Evolutionary conservation across 2,888 invertebrate genomes (phyloP), one percentile per base, ranked within the genome.

Genomic region (Drosophila eohydei): DNA sequence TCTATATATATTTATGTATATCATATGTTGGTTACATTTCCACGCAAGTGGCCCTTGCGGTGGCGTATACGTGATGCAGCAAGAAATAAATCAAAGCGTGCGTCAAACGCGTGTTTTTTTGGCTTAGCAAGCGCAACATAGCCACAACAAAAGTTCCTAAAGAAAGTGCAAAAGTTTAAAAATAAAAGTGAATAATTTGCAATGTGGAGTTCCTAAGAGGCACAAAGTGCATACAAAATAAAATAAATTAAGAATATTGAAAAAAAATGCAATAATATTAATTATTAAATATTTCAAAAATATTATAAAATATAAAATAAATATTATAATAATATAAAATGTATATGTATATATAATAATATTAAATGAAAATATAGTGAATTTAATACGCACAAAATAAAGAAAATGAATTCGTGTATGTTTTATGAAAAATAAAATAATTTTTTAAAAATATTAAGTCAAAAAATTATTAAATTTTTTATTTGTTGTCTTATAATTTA

Each of bases 81-180:
- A 26, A 40, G 6, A 62, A 48, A 60, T 60, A 12, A 51, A 43
- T 51, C 26, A 48, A 59, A 64, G 40, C 30, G 26, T 59, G 34
- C 54, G 57, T 26, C 9, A 51, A 54, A 52, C 32, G 62, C 32
- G 51, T 40, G 21, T 14, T 43, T 28, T 4, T 14, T 26, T 34
- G 32, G 28, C 36, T 50, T 26, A 11, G 6, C 43, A 21, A 32
- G 28, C 51, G 8, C 14, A 46, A 69, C 64, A 26, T 43, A 12
- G 26, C 63, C 52, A 50, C 68, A 71, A 82, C 65, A 32, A 77
- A 80, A 88, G 86, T 86, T 87, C 88, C 87, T 87, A 55, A 14
- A 66, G 4, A 69, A 75, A 74, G 82, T 80, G 78, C 82, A 81
- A 82, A 55, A 43, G 11, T 40, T 2, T 26, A 9, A 43, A 16